These are phyloP conservation scores for Prunella strophiata DNA, from an alignment of 2,797 vertebrate species.

Conservation along the genomic window DNA sequence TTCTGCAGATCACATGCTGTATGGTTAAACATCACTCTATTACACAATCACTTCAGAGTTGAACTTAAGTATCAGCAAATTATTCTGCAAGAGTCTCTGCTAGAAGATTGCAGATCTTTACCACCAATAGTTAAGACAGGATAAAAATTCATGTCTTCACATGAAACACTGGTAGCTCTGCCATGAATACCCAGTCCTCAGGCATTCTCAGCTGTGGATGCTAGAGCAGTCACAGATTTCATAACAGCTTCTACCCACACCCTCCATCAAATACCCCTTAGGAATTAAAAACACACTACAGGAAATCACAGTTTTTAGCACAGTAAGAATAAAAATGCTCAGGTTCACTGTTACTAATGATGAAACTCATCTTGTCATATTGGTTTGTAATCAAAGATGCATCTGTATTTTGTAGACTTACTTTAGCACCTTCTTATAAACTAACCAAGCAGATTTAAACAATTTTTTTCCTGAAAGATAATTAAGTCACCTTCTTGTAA, in stretches of 20 bases:
- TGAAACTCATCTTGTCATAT: neutral
- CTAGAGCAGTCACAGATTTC: neutral
- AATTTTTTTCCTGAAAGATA: neutral
- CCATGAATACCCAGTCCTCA: neutral
- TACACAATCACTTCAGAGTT: neutral
- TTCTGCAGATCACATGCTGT: neutral
- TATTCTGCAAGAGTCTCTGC: neutral
- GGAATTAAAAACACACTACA: neutral
- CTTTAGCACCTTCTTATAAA: neutral
- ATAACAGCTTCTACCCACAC: neutral
- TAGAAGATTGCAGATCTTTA: neutral
- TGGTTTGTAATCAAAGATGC: neutral
- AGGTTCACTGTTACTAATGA: neutral
- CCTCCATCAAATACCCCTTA: neutral
- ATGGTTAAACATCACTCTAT: neutral
- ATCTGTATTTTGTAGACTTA: neutral
- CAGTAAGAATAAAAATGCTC: neutral
- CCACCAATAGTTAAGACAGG: neutral
- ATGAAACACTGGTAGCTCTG: neutral
- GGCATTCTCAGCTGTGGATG: neutral
- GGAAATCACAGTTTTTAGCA: constrained; percentile 23
- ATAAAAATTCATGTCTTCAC: neutral
- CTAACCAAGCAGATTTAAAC: neutral
- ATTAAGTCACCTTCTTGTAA: neutral
- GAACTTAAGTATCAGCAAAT: neutral